Conservation (phyloP, 2,113 vertebrate species). For the Rhea pennata region DNA sequence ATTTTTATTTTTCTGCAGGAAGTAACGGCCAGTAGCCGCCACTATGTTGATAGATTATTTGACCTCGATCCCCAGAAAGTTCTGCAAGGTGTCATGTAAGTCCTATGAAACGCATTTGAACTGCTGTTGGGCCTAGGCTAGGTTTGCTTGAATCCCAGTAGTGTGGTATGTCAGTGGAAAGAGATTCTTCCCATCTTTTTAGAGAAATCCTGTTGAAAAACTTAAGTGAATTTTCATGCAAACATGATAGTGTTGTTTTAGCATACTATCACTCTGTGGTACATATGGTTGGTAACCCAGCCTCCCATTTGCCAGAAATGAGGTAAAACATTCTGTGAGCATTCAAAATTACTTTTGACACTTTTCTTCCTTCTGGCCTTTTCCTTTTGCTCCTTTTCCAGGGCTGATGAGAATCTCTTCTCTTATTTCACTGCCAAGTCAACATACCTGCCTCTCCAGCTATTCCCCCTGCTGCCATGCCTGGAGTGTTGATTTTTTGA, state of each 20-base stretch:
- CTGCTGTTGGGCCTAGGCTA: constrained; percentile 29
- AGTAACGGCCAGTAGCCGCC: constrained; percentile 97
- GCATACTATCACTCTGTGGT: neutral
- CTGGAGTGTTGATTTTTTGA: neutral
- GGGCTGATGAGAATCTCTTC: neutral
- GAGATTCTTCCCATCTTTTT: neutral
- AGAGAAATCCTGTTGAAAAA: neutral
- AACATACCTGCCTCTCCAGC: neutral
- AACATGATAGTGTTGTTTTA: neutral
- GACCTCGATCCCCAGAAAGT: constrained; percentile 99
- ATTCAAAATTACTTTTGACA: accelerated
- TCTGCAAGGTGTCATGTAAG: constrained; percentile 99
- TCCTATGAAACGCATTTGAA: constrained; percentile 64
- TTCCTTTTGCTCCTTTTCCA: neutral
- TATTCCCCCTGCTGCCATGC: neutral
- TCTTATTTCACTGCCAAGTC: neutral
- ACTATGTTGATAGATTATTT: constrained; percentile 98
- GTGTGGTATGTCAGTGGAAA: neutral
- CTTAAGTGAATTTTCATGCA: neutral
- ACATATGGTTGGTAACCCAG: neutral
- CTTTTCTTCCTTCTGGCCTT: neutral
- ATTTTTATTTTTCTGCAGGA: constrained; percentile 82
- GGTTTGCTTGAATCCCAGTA: neutral
- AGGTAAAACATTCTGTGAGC: constrained; percentile 2
- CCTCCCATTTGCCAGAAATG: neutral